These are phyloP conservation scores for Hyphantria cunea DNA, from an alignment of 1,140 invertebrate genomes.

Conservation along the genomic window DNA sequence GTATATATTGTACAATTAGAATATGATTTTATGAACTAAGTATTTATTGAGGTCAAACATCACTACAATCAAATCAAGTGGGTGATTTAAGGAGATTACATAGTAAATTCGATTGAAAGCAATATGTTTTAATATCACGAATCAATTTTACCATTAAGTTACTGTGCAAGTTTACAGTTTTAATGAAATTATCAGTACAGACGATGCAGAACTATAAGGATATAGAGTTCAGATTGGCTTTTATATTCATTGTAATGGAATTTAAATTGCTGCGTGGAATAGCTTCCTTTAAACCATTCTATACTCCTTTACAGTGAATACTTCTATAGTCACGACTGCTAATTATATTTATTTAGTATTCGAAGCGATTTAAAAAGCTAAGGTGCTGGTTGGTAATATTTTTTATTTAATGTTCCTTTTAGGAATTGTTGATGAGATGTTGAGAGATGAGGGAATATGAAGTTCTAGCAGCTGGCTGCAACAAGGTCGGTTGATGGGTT, in stretches of 20 bases:
- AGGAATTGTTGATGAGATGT: not conserved
- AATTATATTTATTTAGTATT: conserved; percentile 68
- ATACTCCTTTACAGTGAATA: conserved; percentile 56
- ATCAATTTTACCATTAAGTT: conserved; percentile 28
- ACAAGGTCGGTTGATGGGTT: too few species aligned
- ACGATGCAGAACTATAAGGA: conserved; percentile 17
- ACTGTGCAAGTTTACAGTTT: conserved; percentile 42
- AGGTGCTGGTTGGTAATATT: not conserved
- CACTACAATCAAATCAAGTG: too few species aligned
- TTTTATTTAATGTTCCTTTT: not conserved
- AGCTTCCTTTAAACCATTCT: conserved; percentile 62
- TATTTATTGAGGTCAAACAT: too few species aligned
- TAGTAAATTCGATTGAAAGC: not conserved
- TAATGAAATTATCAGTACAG: conserved; percentile 48
- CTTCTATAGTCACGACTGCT: conserved; percentile 64
- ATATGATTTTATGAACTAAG: too few species aligned
- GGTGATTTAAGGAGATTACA: not conserved
- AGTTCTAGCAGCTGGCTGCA: not conserved
- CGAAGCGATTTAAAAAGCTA: conserved; percentile 39
- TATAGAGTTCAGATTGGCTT: conserved; percentile 66
- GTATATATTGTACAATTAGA: too few species aligned
- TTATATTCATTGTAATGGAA: conserved; percentile 69
- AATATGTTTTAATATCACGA: not conserved
- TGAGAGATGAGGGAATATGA: not conserved
- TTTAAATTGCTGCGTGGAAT: conserved; percentile 70